phyloP scores from a whole-genome alignment of 1,140 invertebrate species.

The Notospermus geniculatus region DNA sequence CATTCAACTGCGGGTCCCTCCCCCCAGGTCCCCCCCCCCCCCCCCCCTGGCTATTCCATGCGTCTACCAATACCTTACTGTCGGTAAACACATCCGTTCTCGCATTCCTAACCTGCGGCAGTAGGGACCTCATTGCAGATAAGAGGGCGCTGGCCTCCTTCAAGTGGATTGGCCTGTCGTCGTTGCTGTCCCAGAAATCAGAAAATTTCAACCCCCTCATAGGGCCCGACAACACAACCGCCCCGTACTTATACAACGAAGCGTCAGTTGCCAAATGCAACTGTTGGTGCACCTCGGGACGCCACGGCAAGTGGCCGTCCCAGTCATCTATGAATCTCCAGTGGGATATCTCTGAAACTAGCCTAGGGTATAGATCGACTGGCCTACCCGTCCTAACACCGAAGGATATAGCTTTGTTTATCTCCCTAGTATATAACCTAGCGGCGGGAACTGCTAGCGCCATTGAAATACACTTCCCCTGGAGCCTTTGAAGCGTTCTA shows the following conservation, averaged over 20 bases:
- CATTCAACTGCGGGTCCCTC: not conserved
- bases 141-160: not conserved
- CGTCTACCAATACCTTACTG: not conserved
- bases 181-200: not conserved
- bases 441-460: slow-evolving; percentile 12
- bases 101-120: not conserved
- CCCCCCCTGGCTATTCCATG: not conserved
- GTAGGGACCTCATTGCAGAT: not conserved
- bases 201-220: not conserved
- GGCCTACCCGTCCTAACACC: not conserved
- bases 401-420: slow-evolving; percentile 14
- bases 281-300: slow-evolving; percentile 4
- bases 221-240: slow-evolving; percentile 4
- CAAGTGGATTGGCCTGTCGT: not conserved
- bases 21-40: no score
- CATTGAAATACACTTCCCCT: slow-evolving; percentile 23
- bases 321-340: slow-evolving; percentile 17
- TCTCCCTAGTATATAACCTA: slow-evolving; percentile 17
- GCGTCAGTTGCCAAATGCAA: slow-evolving; percentile 14
- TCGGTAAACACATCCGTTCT: not conserved
- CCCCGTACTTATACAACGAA: slow-evolving; percentile 10
- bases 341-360: slow-evolving; percentile 11
- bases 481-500: slow-evolving; percentile 18
- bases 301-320: slow-evolving; percentile 8
- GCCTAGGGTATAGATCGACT: slow-evolving; percentile 11